Base-by-base conservation (phyloP, 2,888 invertebrate species). In the Limulus polyphemus region DNA sequence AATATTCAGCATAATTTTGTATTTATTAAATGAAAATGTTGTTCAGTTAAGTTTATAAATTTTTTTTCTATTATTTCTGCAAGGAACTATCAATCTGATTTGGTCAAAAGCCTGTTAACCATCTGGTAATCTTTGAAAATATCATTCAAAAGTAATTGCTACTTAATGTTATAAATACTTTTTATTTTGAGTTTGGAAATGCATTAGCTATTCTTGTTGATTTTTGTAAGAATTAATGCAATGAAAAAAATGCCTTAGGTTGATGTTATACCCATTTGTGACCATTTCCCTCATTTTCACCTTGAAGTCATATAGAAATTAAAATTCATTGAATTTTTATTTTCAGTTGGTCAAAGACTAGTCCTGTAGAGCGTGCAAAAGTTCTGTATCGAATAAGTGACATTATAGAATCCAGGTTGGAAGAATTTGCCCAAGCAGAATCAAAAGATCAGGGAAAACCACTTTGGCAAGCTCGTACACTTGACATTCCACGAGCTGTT, bases 381-480 rank as follows among this genome's bases (percentile, higher is more conserved):
- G 65, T 79, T 16, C 69, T 81, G 60, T 65, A 74, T 62, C 75
- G 75, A 67, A 74, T 80, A 47, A 81, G 81, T 4, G 79, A 80
- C 62, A 63, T 79, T 7, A 69, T 81, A 50, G 81, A 82, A 68
- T 68, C 71, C 4, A 71, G 75, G n/a, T 64, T 77, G 51, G 77
- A 78, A 16, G 77, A 77, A 58, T 77, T 82, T 66, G 81, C 81
- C 0, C 70, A 71, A 49, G 72, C 77, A 4, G 81, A 81, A 71
- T 79, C 80, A 10, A 72, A 72, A 52, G 81, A 81, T 70, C 81
- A 82, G 70, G 81, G 81, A 11, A 82, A 81, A 69, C 79, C 81
- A 3, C 68, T 81, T 9, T 75, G 75, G 72, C 69, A 79, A 65
- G 75, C 80, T 1, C 73, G 70, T 55, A 69, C 69, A 7, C 73